These are phyloP conservation scores for Capricornis sumatraensis DNA, from an alignment of 2,113 vertebrate genomes.

Conservation along the genomic window DNA sequence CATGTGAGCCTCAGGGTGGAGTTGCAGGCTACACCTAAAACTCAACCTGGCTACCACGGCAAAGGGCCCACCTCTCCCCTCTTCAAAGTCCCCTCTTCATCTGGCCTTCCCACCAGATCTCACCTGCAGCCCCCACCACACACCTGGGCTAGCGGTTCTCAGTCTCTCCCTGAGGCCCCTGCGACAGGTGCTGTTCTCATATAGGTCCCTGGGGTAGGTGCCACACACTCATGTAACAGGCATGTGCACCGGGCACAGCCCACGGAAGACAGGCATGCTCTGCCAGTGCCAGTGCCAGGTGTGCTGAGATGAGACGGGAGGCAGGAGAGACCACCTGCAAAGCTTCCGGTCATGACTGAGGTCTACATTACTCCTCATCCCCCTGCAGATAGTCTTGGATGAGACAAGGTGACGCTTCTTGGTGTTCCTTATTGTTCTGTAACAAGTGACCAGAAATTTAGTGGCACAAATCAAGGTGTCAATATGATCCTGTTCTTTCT, in stretches of 20 bases:
- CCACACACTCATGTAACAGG: neutral
- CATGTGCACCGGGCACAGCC: fast-evolving
- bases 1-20: neutral
- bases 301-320: neutral
- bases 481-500: too few relatives aligned
- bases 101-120: fast-evolving
- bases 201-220: fast-evolving
- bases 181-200: too few relatives aligned
- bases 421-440: too few relatives aligned
- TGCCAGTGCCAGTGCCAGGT: too few relatives aligned
- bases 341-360: neutral
- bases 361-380: too few relatives aligned
- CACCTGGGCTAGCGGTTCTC: too few relatives aligned
- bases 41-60: neutral
- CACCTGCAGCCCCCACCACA: neutral
- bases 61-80: neutral
- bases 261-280: neutral
- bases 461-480: too few relatives aligned
- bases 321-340: neutral
- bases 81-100: neutral
- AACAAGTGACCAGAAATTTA: too few relatives aligned
- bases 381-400: too few relatives aligned
- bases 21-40: neutral
- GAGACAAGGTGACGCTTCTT: too few relatives aligned
- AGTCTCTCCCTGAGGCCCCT: neutral